Conservation (phyloP, 2,113 vertebrate species). For the Opisthocomus hoazin region DNA sequence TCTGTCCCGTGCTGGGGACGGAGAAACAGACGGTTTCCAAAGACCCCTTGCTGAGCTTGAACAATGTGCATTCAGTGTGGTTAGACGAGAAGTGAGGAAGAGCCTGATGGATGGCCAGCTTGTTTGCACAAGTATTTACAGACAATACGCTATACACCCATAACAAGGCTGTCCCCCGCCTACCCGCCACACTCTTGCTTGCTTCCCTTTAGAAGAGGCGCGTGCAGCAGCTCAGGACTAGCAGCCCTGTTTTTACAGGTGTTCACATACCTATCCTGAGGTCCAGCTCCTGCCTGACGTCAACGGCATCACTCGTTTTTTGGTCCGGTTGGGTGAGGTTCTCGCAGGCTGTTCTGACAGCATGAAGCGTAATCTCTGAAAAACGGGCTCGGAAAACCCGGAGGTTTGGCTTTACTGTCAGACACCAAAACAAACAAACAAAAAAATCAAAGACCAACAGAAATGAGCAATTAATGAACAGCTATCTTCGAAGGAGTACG, state of each 20-base stretch:
- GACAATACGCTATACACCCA: not conserved
- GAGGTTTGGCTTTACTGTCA: constrained; percentile 83
- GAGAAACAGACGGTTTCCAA: not conserved
- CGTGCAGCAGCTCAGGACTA: not conserved
- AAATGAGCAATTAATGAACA: not conserved
- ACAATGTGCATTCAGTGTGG: not conserved
- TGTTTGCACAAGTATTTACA: too few relatives aligned
- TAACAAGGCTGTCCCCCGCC: not conserved
- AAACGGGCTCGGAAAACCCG: constrained; percentile 91
- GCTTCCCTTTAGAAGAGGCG: not conserved
- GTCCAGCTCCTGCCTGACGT: constrained; percentile 94
- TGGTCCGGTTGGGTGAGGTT: constrained; percentile 82
- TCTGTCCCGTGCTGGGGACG: not conserved
- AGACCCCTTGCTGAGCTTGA: not conserved
- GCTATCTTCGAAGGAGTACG: fast-evolving
- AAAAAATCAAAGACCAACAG: fast-evolving
- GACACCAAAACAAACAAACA: not conserved
- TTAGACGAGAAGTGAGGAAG: not conserved
- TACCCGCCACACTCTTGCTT: not conserved
- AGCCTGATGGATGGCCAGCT: not conserved
- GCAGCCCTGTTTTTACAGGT: not conserved
- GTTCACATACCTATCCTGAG: constrained; percentile 83
- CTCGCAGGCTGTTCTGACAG: constrained; percentile 84
- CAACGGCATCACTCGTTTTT: constrained; percentile 87
- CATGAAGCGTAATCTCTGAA: constrained; percentile 91